These are phyloP conservation scores for Nebria salina DNA, from an alignment of 2,888 invertebrate species.

Conservation along the genomic window DNA sequence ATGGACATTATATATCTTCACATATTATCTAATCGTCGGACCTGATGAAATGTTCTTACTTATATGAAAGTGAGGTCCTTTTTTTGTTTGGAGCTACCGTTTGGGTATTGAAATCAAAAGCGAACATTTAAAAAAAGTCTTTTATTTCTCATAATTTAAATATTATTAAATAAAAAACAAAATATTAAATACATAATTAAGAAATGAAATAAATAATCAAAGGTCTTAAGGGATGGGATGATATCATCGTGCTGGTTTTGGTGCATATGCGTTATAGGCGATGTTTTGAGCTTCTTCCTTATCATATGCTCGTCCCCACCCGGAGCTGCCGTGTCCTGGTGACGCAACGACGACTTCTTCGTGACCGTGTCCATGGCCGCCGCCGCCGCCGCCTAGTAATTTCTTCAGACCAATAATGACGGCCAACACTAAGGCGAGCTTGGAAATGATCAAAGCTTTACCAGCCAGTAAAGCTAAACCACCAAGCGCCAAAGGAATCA, in stretches of 20 bases:
- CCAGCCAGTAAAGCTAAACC: conserved; percentile 84
- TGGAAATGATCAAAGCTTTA: conserved; percentile 86
- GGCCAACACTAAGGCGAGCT: conserved; percentile 82
- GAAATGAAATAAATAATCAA: conserved; percentile 36
- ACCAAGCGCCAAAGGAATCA: conserved; percentile 84
- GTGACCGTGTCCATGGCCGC: conserved; percentile 72
- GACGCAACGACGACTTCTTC: conserved; percentile 75
- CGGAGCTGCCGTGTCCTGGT: conserved; percentile 70
- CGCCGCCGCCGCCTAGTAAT: conserved; percentile 73
- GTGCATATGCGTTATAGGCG: conserved; percentile 67
- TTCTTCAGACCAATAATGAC: conserved; percentile 88
- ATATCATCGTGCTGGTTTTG: conserved; percentile 53
- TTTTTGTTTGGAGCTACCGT: conserved; percentile 52
- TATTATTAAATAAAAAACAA: conserved; percentile 41
- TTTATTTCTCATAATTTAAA: conserved; percentile 43
- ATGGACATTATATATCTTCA: conserved; percentile 21
- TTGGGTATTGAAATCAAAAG: conserved; percentile 60
- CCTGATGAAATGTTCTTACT: conserved; percentile 21
- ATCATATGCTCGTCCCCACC: conserved; percentile 76
- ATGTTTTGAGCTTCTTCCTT: conserved; percentile 65
- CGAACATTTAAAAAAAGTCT: conserved; percentile 38
- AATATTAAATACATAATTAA: conserved; percentile 54
- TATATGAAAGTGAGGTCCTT: conserved; percentile 29
- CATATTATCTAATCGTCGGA: conserved; percentile 37
- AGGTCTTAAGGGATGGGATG: background rate